Evolutionary conservation across 2,888 invertebrate species (phyloP).

Genomic region (Erpobdella octoculata): DNA sequence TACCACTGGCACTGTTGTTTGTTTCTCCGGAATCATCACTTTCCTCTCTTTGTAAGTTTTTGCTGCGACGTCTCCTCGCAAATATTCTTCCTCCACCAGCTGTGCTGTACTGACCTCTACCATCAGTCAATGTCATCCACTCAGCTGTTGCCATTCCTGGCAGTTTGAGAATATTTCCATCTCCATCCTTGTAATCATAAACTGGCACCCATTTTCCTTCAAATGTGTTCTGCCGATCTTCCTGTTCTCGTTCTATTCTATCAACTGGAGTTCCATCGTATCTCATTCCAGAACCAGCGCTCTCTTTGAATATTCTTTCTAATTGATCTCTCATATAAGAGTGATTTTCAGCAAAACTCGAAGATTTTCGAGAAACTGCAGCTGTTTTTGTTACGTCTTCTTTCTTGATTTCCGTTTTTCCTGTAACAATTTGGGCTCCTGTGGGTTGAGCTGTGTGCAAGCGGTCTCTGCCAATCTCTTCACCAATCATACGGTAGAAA

Average conservation of each 20-base stretch:
- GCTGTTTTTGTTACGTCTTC: too few relatives aligned
- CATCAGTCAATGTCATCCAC: conserved; percentile 21
- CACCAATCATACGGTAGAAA: conserved; percentile 14
- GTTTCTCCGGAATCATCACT: background rate
- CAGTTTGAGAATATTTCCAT: conserved; percentile 9
- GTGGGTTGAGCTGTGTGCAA: background rate
- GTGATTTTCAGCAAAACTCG: background rate
- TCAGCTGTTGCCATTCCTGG: conserved; percentile 16
- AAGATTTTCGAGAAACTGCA: too few relatives aligned
- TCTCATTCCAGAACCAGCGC: background rate
- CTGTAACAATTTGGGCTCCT: background rate
- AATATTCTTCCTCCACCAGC: conserved; percentile 19
- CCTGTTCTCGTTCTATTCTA: background rate
- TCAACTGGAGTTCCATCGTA: conserved; percentile 12
- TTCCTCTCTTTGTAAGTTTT: background rate
- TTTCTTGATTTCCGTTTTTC: background rate
- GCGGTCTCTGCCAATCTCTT: background rate
- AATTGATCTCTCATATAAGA: conserved; percentile 6
- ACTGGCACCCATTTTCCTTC: conserved; percentile 26
- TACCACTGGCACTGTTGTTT: background rate
- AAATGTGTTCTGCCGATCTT: background rate
- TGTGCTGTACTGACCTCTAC: conserved; percentile 14
- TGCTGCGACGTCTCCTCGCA: background rate
- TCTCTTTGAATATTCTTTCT: background rate
- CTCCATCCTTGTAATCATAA: background rate